Evolutionary conservation across 2,888 invertebrate species (phyloP).

Genomic region (Drosophila suboccidentalis): DNA sequence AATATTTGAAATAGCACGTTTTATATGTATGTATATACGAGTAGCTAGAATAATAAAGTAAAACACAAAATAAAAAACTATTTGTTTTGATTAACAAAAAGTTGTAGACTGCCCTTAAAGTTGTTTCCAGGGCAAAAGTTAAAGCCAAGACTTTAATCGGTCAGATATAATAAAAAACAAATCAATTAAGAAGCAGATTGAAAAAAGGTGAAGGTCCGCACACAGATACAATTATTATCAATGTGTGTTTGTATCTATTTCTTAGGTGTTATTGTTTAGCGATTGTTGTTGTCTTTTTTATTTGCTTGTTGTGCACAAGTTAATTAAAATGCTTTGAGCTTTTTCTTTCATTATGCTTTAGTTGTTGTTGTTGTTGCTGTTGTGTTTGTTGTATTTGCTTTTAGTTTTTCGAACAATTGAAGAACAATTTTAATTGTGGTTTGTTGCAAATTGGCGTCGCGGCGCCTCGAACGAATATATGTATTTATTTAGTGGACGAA

Average conservation of each 20-base stretch:
- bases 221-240: slow-evolving; percentile 3
- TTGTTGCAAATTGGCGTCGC: slow-evolving; percentile 55
- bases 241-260: slow-evolving; percentile 28
- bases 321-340: slow-evolving; percentile 68
- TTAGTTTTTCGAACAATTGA: slow-evolving; percentile 59
- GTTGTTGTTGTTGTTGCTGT: slow-evolving; percentile 27
- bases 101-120: not conserved
- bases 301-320: slow-evolving; percentile 50
- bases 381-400: slow-evolving; percentile 28
- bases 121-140: slow-evolving; percentile 27
- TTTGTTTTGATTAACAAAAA: slow-evolving; percentile 2
- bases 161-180: slow-evolving; percentile 21
- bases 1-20: slow-evolving; percentile 15
- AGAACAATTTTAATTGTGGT: slow-evolving; percentile 63
- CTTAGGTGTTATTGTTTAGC: slow-evolving; percentile 19
- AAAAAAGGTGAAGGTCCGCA: slow-evolving; percentile 47
- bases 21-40: slow-evolving; percentile 1
- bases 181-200: slow-evolving; percentile 32
- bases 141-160: slow-evolving; percentile 13
- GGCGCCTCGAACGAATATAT: slow-evolving; percentile 54
- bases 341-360: slow-evolving; percentile 37
- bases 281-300: slow-evolving; percentile 26
- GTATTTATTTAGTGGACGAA: slow-evolving; percentile 14
- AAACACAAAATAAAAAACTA: slow-evolving; percentile 1
- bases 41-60: slow-evolving; percentile 10